phyloP scores from a whole-genome alignment of 2,113 vertebrate genomes.

The Aphelocoma coerulescens region DNA sequence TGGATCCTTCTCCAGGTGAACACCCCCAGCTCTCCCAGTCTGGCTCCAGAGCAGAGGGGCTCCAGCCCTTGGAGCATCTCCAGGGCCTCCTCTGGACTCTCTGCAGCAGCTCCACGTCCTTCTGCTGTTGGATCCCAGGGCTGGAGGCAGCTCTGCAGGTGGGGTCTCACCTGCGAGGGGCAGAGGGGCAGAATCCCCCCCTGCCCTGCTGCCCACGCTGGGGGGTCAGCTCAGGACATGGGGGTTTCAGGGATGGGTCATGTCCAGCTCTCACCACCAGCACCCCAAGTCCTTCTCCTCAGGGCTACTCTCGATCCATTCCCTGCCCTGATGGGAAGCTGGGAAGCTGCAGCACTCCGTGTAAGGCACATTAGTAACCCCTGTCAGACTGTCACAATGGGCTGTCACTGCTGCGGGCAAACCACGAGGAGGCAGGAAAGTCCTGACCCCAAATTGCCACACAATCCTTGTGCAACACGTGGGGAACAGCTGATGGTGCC shows the following conservation, averaged over 20 bases:
- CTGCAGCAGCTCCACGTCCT: background rate
- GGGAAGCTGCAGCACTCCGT: background rate
- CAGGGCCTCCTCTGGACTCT: rapidly evolving
- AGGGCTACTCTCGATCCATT: background rate
- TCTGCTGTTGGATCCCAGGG: rapidly evolving
- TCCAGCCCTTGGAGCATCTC: background rate
- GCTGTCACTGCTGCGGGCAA: background rate
- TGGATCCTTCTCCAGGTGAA: background rate
- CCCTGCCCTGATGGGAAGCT: background rate
- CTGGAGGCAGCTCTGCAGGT: background rate
- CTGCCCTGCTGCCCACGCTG: background rate
- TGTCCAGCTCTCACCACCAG: background rate
- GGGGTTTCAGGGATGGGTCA: background rate
- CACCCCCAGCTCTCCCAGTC: background rate
- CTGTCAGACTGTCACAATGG: background rate
- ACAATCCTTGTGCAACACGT: background rate
- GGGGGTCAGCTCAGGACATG: background rate
- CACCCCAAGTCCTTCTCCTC: background rate
- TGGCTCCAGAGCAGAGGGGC: background rate
- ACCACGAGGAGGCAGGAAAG: background rate
- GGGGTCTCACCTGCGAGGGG: rapidly evolving
- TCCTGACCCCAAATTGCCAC: background rate
- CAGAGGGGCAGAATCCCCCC: background rate
- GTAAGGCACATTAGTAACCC: background rate
- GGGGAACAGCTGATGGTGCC: background rate